Evolutionary conservation across 2,888 invertebrate species (phyloP).

Genomic region (Cephus runcator): DNA sequence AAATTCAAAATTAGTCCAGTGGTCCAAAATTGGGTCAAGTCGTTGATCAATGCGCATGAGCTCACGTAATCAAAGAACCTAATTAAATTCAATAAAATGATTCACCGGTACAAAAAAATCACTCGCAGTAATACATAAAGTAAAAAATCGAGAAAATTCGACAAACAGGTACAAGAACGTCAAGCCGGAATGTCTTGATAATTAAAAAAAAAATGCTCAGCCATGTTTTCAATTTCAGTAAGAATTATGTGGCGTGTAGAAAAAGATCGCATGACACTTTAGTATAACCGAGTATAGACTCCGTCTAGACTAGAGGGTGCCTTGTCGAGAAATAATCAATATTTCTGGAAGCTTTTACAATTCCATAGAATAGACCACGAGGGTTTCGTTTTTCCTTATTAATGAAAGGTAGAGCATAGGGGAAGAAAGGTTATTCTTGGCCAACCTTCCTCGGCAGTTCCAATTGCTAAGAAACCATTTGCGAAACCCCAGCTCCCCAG

Average conservation of each 20-base stretch:
- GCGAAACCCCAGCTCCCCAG: not conserved
- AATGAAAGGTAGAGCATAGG: not conserved
- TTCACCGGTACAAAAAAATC: no score
- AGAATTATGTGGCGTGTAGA: not conserved
- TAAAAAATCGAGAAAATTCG: not conserved
- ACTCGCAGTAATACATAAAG: no score
- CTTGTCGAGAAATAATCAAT: constrained; percentile 53
- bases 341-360: constrained; percentile 39
- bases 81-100: no score
- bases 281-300: constrained; percentile 30
- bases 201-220: not conserved
- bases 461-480: not conserved
- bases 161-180: not conserved
- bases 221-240: not conserved
- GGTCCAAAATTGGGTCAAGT: not conserved
- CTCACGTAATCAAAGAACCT: not conserved
- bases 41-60: not conserved
- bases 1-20: not conserved
- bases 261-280: constrained; percentile 27
- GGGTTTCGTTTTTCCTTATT: not conserved
- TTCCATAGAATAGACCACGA: not conserved
- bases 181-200: not conserved
- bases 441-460: not conserved
- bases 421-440: not conserved
- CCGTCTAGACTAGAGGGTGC: constrained; percentile 36